These are phyloP conservation scores for Trilocha varians DNA, from an alignment of 2,888 invertebrate species.

Conservation along the genomic window DNA sequence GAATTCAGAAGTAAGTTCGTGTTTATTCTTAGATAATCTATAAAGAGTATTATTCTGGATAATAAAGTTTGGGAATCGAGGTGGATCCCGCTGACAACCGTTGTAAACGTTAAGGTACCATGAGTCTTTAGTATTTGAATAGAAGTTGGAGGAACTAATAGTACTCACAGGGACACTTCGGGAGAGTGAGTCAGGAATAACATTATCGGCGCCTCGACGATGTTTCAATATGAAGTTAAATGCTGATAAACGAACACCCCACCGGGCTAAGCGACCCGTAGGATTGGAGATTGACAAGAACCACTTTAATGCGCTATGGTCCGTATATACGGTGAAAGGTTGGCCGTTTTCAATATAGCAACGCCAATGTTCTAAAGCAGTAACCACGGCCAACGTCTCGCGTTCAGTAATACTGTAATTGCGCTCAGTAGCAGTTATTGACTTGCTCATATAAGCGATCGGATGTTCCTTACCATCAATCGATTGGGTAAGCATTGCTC, in stretches of 20 bases:
- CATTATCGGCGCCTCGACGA: constrained; percentile 15
- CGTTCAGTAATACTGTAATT: constrained; percentile 23
- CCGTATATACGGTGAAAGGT: constrained; percentile 16
- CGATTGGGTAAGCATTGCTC: no score
- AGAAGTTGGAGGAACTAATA: not conserved
- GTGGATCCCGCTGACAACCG: constrained; percentile 8
- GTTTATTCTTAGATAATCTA: constrained; percentile 9
- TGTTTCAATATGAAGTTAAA: constrained; percentile 20
- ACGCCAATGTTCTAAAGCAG: constrained; percentile 21
- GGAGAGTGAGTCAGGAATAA: constrained; percentile 18
- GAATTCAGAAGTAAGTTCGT: constrained; percentile 11
- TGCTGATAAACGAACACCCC: constrained; percentile 17
- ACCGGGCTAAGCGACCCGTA: constrained; percentile 19
- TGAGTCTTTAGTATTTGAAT: not conserved
- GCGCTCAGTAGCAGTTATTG: constrained; percentile 9
- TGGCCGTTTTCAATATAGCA: constrained; percentile 19
- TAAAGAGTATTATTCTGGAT: constrained; percentile 12
- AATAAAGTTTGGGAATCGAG: constrained; percentile 9
- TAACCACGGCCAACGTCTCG: constrained; percentile 19
- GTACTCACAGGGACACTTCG: no score
- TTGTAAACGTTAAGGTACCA: constrained; percentile 16
- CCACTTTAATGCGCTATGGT: constrained; percentile 19
- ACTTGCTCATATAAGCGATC: constrained; percentile 7
- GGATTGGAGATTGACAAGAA: constrained; percentile 16
- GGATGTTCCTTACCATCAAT: no score